phyloP scores from a whole-genome alignment of 2,113 vertebrate genomes.

The Micromys minutus region DNA sequence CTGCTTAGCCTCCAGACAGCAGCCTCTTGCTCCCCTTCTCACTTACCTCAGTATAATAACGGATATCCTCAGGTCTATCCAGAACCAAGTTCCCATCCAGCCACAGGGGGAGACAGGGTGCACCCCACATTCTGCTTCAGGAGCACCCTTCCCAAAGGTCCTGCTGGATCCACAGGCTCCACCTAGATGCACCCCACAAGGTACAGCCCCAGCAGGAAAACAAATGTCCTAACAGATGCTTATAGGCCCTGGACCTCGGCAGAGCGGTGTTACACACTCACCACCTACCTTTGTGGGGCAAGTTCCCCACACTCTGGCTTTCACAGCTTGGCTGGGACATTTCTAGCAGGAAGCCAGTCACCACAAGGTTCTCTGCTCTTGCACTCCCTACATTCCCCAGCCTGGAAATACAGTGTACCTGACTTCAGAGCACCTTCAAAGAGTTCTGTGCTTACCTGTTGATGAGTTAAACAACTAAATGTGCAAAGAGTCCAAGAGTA shows the following conservation, averaged over 20 bases:
- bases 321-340: background rate
- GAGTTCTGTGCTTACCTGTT: background rate
- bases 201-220: background rate
- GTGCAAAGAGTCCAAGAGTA: background rate
- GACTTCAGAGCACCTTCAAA: background rate
- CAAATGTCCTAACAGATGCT: background rate
- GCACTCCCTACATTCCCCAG: background rate
- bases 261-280: too few relatives aligned
- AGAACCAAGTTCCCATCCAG: background rate
- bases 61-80: background rate
- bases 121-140: background rate
- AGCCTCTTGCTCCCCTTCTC: background rate
- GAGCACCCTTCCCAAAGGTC: background rate
- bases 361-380: background rate
- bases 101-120: background rate
- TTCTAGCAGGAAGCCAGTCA: too few relatives aligned
- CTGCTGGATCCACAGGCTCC: background rate
- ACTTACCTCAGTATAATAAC: background rate
- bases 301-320: background rate
- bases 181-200: background rate
- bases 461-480: background rate
- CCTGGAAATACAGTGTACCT: background rate
- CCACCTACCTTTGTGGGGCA: too few relatives aligned
- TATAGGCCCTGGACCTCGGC: background rate
- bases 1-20: background rate